Evolutionary conservation across 2,888 invertebrate species (phyloP).

Genomic region (Drosophila multiciliata): DNA sequence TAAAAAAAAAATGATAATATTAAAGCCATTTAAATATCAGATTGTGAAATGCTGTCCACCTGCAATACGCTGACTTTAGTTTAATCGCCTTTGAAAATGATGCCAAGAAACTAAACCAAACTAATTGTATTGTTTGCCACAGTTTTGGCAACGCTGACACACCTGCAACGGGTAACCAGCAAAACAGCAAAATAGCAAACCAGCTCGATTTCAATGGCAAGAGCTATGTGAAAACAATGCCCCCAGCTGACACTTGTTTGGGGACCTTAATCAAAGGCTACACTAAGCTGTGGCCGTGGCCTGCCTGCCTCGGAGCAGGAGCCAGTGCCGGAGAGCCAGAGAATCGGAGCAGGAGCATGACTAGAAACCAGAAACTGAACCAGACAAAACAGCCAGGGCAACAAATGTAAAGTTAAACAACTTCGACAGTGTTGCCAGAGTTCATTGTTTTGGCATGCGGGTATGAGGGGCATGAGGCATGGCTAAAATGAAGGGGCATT

Average conservation of each 20-base stretch:
- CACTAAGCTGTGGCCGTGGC: conserved; percentile 60
- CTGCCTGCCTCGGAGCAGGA: background rate
- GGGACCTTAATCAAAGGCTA: conserved; percentile 68
- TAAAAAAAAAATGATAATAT: background rate
- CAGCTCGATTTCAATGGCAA: conserved; percentile 35
- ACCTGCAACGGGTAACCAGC: conserved; percentile 22
- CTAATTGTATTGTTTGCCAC: conserved; percentile 41
- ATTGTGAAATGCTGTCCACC: background rate
- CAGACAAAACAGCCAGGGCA: conserved; percentile 35
- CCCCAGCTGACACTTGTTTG: conserved; percentile 62
- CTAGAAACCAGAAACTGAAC: conserved; percentile 21
- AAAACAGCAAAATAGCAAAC: conserved; percentile 4
- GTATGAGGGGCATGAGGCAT: conserved; percentile 5
- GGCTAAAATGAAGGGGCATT: background rate
- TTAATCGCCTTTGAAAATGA: conserved; percentile 17
- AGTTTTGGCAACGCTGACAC: conserved; percentile 28
- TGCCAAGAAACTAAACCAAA: conserved; percentile 32
- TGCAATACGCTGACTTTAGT: background rate
- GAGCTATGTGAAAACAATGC: conserved; percentile 53
- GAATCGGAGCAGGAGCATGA: conserved; percentile 1
- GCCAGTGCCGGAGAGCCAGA: background rate
- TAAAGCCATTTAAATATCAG: background rate
- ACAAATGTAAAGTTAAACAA: conserved; percentile 79
- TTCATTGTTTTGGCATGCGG: conserved; percentile 66
- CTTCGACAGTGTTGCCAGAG: conserved; percentile 70